phyloP scores from a whole-genome alignment of 2,888 invertebrate genomes.

The Tipula vernalis region DNA sequence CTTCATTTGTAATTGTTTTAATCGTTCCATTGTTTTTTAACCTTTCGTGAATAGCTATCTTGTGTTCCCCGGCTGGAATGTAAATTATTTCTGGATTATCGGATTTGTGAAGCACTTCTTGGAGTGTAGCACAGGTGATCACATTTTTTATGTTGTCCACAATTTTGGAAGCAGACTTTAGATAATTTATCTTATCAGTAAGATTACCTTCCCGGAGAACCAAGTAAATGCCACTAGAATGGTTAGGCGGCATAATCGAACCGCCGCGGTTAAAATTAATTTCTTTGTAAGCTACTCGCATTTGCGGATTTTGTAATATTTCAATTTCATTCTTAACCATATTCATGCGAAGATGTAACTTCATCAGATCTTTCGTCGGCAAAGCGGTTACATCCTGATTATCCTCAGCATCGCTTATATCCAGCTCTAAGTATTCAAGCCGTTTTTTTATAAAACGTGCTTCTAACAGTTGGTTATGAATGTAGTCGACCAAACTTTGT shows the following conservation, averaged over 20 bases:
- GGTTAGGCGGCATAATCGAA: not conserved
- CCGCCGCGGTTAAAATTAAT: constrained; percentile 23
- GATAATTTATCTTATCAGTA: constrained; percentile 35
- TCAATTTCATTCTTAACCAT: constrained; percentile 47
- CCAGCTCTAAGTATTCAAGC: constrained; percentile 35
- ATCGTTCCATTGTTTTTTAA: constrained; percentile 38
- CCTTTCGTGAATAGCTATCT: constrained; percentile 38
- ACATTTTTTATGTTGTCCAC: constrained; percentile 31
- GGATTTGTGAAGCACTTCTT: constrained; percentile 27
- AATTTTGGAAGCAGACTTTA: constrained; percentile 33
- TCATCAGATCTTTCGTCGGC: constrained; percentile 37
- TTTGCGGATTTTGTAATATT: constrained; percentile 44
- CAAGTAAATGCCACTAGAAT: constrained; percentile 32
- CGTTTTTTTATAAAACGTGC: constrained; percentile 40
- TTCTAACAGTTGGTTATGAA: constrained; percentile 40
- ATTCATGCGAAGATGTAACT: constrained; percentile 41
- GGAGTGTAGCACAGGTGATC: constrained; percentile 33
- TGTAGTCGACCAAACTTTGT: constrained; percentile 38
- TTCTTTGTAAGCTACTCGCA: constrained; percentile 37
- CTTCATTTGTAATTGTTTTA: not conserved
- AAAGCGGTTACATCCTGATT: constrained; percentile 23
- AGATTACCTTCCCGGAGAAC: constrained; percentile 36
- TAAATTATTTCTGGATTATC: constrained; percentile 38
- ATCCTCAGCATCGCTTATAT: constrained; percentile 30
- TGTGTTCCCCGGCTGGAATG: constrained; percentile 39